Evolutionary conservation across 2,888 invertebrate genomes (phyloP).

Genomic region (Watsonalla cultraria): DNA sequence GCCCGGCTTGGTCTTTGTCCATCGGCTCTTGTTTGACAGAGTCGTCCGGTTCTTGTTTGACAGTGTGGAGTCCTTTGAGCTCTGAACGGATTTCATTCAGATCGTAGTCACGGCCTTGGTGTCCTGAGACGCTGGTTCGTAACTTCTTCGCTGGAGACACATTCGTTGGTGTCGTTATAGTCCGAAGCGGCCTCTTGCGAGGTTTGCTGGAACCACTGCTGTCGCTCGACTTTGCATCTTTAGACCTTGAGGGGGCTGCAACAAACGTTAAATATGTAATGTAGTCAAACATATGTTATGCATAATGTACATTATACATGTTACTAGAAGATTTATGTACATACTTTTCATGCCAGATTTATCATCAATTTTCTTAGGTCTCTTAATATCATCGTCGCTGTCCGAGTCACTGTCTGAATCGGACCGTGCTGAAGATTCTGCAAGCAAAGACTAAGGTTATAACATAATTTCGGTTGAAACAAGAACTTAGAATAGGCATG

Average conservation of each 20-base stretch:
- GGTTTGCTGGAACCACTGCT: slow-evolving; percentile 64
- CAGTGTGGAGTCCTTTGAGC: slow-evolving; percentile 84
- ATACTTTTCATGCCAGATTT: slow-evolving; percentile 56
- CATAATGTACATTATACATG: background rate
- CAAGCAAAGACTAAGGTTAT: slow-evolving; percentile 4
- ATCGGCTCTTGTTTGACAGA: slow-evolving; percentile 44
- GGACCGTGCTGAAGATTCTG: slow-evolving; percentile 65
- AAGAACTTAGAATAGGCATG: too few species aligned
- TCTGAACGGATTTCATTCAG: slow-evolving; percentile 91
- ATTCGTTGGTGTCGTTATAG: slow-evolving; percentile 50
- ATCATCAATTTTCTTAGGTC: slow-evolving; percentile 62
- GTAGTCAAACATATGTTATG: background rate
- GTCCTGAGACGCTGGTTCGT: slow-evolving; percentile 40
- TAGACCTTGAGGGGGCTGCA: slow-evolving; percentile 53
- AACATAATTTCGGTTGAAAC: too few species aligned
- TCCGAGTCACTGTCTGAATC: slow-evolving; percentile 75
- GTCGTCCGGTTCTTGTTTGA: slow-evolving; percentile 69
- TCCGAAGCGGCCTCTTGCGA: slow-evolving; percentile 59
- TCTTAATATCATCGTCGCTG: slow-evolving; percentile 68
- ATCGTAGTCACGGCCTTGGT: slow-evolving; percentile 84
- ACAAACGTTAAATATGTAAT: slow-evolving; percentile 8
- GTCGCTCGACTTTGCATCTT: slow-evolving; percentile 63
- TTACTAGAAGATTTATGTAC: slow-evolving; percentile 10
- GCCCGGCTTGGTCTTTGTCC: slow-evolving; percentile 33
- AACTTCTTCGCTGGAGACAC: slow-evolving; percentile 59